Evolutionary conservation across 2,888 invertebrate species (phyloP).

Genomic region (Apotomis turbidana): DNA sequence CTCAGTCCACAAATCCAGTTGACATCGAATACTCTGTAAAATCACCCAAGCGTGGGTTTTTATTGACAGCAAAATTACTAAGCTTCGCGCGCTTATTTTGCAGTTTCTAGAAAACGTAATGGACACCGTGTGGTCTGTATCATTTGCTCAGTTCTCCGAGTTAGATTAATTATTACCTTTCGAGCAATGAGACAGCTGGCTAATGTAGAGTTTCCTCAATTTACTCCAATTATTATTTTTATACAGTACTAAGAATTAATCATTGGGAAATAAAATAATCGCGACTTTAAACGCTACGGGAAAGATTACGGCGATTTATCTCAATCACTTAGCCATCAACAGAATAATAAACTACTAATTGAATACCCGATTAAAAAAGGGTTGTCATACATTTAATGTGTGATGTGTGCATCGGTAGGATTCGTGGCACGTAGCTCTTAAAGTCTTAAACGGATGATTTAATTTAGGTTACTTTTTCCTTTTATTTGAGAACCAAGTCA

Average conservation of each 20-base stretch:
- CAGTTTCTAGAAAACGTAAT: constrained; percentile 60
- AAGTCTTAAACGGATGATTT: too few relatives aligned
- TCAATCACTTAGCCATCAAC: too few relatives aligned
- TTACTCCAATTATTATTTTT: constrained; percentile 45
- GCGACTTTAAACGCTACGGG: neutral
- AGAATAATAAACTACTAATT: too few relatives aligned
- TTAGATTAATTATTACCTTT: constrained; percentile 63
- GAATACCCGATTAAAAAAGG: too few relatives aligned
- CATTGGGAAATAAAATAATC: constrained; percentile 12
- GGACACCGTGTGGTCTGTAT: constrained; percentile 53
- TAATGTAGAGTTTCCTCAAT: constrained; percentile 66
- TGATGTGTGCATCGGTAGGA: too few relatives aligned
- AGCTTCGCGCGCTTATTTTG: constrained; percentile 49
- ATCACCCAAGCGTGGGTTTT: constrained; percentile 47
- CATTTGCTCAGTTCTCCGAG: constrained; percentile 56
- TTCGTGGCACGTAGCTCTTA: too few relatives aligned
- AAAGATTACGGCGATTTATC: neutral
- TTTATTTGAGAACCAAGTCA: too few relatives aligned
- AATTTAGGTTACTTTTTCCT: too few relatives aligned
- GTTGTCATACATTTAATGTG: too few relatives aligned
- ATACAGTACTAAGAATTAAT: constrained; percentile 29
- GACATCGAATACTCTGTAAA: constrained; percentile 17
- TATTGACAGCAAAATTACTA: constrained; percentile 53
- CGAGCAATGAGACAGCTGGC: constrained; percentile 53
- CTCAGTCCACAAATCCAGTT: neutral